phyloP scores from a whole-genome alignment of 2,888 invertebrate species.

The Zele albiditarsus region DNA sequence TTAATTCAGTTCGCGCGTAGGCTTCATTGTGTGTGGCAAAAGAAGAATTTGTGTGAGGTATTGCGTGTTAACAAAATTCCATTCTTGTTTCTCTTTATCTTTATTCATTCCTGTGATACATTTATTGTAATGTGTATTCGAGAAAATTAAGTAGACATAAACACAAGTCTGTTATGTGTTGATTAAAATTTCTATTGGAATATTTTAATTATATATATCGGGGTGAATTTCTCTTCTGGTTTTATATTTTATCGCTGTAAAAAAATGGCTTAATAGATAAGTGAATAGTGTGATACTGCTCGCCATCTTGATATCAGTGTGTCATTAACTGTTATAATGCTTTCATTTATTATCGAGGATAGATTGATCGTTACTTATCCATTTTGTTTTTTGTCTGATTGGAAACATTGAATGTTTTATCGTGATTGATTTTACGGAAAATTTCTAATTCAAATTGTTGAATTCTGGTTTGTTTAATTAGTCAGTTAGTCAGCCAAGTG shows the following conservation, averaged over 20 bases:
- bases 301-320: background rate
- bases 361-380: background rate
- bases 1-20: constrained; percentile 29
- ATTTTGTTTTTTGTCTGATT: background rate
- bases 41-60: constrained; percentile 29
- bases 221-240: background rate
- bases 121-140: background rate
- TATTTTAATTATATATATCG: constrained; percentile 2
- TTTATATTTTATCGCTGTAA: background rate
- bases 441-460: background rate
- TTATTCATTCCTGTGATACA: background rate
- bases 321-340: background rate
- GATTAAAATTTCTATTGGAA: background rate
- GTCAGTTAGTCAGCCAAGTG: background rate
- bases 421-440: background rate
- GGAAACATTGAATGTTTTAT: background rate
- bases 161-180: background rate
- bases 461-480: background rate
- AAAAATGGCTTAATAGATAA: background rate
- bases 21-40: constrained; percentile 28
- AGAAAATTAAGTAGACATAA: background rate
- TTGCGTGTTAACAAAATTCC: background rate
- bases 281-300: constrained; percentile 8
- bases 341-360: background rate
- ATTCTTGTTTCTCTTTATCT: background rate